Evolutionary conservation across 1,140 invertebrate species (phyloP), one percentile per base, ranked within the genome.

Genomic region (Brachionus angularis): DNA sequence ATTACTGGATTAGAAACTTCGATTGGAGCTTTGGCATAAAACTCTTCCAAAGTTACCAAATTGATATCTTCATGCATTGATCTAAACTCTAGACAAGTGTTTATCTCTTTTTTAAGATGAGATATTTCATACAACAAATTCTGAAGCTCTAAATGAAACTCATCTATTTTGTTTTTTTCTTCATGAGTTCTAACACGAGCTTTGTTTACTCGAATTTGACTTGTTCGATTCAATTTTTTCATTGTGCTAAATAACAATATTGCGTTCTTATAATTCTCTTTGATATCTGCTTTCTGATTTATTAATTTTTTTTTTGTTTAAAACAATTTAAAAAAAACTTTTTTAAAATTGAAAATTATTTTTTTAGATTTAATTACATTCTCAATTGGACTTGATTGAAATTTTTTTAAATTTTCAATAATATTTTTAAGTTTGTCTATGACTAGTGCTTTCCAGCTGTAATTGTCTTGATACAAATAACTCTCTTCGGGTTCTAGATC

Each of bases 61-160:
- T 93, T 88, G 76, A 97, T 91, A 75, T 89, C 87, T 82, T 95
- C 90, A 86, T 96, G 91, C 81, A 91, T 91, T 7, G 93, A 95
- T 79, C 91, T 93, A 78, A 95, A 96, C 77, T 94, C 89, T 27
- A 92, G 83, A 80, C 93, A 96, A 78, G 93, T 93, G 1, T 88
- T 87, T 12, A 94, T 91, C 85, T 96, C 93, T 75, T 91, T 91
- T 73, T 92, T 88, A 1, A 96, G 83, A 84, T 96, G 91, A 78
- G 91, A 88, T 10, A 90, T 88, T 85, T 96, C 94, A 81, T 96
- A 96, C 0, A 95, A 79, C n/a, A 96, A 83, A 83, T 96, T 96
- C 80, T 96, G 92, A 64, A 94, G 84, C 75, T 91, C 89, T 21
- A 97, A 81, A 83, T 95, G 90, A 74, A 88, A 88, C 71, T 88